A percentile compares a stretch with the other conserved stretches of the same genome.
phyloP scores from a whole-genome alignment of 1,140 invertebrate genomes.

The Trichonephila inaurata region DNA sequence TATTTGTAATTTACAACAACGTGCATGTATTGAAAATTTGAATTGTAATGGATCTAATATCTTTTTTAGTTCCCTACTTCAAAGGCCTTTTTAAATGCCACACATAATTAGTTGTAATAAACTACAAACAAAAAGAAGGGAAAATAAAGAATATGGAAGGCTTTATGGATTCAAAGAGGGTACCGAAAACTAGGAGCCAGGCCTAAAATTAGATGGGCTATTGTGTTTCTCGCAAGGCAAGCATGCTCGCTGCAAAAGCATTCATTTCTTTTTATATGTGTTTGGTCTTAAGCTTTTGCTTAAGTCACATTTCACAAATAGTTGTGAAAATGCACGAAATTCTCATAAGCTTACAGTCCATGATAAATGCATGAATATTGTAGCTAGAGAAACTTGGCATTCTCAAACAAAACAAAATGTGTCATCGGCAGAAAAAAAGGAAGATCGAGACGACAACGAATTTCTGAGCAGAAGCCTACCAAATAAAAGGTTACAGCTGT shows the following conservation, averaged over 20 bases:
- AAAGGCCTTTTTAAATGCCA: too few relatives aligned
- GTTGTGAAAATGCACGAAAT: background rate
- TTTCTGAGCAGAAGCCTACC: background rate
- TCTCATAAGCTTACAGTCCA: background rate
- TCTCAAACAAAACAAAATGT: background rate
- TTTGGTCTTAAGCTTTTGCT: background rate
- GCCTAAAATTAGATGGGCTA: background rate
- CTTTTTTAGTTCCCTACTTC: too few relatives aligned
- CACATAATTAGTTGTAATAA: too few relatives aligned
- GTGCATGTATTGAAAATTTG: too few relatives aligned
- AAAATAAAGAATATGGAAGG: too few relatives aligned
- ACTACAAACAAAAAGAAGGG: too few relatives aligned
- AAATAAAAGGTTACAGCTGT: background rate
- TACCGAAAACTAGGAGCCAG: background rate
- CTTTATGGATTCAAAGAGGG: background rate
- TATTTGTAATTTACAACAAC: too few relatives aligned
- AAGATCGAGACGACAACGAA: background rate
- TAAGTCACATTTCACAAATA: background rate
- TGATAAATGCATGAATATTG: background rate
- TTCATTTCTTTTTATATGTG: background rate
- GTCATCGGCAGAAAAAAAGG: background rate
- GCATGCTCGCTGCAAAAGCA: background rate
- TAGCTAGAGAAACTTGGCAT: background rate
- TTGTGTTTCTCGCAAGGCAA: background rate
- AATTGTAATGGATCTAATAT: too few relatives aligned